phyloP scores from a whole-genome alignment of 1,140 invertebrate genomes.

The Caerostris extrusa region DNA sequence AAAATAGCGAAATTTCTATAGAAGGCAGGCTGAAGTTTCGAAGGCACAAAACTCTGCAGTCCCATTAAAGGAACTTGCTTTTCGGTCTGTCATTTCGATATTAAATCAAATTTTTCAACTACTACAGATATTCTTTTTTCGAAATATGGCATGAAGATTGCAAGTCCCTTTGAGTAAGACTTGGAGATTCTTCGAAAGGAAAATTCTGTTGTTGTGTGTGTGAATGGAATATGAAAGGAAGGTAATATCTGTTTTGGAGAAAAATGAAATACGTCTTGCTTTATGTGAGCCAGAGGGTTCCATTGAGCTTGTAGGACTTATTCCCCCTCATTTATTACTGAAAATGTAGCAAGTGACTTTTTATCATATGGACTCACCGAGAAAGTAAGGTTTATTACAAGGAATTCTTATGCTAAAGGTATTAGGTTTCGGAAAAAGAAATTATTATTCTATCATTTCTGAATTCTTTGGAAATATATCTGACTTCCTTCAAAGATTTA shows the following conservation, averaged over 20 bases:
- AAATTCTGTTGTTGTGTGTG: slow-evolving; percentile 26
- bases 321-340: not conserved
- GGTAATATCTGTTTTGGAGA: not conserved
- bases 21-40: not conserved
- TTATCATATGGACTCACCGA: not conserved
- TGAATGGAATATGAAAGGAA: not conserved
- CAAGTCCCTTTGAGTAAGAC: not conserved
- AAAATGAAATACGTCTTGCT: not conserved
- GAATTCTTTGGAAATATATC: too few species aligned
- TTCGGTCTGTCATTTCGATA: slow-evolving; percentile 46
- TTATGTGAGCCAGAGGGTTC: not conserved
- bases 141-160: slow-evolving; percentile 43
- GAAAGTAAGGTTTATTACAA: too few species aligned
- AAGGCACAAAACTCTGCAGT: not conserved
- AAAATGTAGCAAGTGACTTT: not conserved
- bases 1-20: not conserved
- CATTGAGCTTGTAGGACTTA: not conserved
- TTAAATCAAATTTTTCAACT: slow-evolving; percentile 53
- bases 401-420: too few species aligned
- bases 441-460: too few species aligned
- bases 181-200: not conserved
- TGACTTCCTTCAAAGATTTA: too few species aligned
- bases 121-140: slow-evolving; percentile 46
- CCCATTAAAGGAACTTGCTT: not conserved
- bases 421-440: too few species aligned